Evolutionary conservation across 2,888 invertebrate genomes (phyloP), one percentile per base, ranked within the genome.

Genomic region (Alloscopus bannaensis): DNA sequence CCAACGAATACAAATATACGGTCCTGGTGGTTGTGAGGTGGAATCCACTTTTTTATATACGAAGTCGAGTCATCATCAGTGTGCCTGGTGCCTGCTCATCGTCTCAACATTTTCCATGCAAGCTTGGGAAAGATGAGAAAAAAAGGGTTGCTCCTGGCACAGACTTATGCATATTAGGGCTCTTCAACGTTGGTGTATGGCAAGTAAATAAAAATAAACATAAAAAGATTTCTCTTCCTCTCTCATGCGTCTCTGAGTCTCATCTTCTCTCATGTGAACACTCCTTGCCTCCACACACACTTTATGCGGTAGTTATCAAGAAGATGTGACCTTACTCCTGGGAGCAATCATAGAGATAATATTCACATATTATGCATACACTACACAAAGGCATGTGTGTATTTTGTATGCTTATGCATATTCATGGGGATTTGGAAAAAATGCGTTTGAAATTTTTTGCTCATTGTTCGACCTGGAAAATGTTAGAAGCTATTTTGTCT

Each of bases 71-170:
- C n/a, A n/a, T n/a, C n/a, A n/a, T n/a, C n/a, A n/a, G n/a, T 2
- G 26, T 13, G 2, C n/a, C 20, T 29, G 28, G 28, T 29, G 6
- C 20, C 13, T 13, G 18, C 18, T 29, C n/a, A 28, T 18, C 20
- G 24, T 4, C 47, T 47, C 13, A n/a, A 4, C 13, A 16, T 4
- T 31, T 24, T 31, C 55, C 65, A 57, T 42, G 65, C n/a, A n/a
- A n/a, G n/a, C 57, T 45, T 73, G 57, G 65, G 26, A 73, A n/a
- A 64, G 73, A 69, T 76, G 76, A 60, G 76, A 69, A 76, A 66
- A 62, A 76, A 76, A 64, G 76, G 76, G 50, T 76, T 52, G 18
- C 20, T 62, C 29, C 55, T 29, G 42, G 28, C 28, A n/a, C 20
- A 59, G 59, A 29, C 31, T 28, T 59, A 59, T 59, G 59, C 59